Percentiles rank a stretch among this genome's conserved stretches.
Conservation (phyloP, 2,888 invertebrate genomes). For the Drosophila hamatofila region DNA sequence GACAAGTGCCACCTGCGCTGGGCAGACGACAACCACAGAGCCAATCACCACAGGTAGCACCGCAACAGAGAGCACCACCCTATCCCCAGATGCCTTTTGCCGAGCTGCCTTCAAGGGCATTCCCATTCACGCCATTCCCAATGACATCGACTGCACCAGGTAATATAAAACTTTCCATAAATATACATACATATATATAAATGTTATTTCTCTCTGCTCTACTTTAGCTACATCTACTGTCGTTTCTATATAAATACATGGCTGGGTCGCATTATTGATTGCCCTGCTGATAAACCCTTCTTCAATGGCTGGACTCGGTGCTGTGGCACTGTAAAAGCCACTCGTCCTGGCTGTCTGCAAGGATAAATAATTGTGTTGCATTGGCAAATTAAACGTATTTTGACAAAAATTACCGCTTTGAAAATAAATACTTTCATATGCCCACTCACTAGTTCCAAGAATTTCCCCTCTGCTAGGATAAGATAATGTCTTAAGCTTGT, state of each 20-base stretch:
- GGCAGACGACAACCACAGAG: neutral
- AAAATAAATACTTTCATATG: neutral
- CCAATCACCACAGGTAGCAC: slow-evolving; percentile 1
- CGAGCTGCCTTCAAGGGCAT: neutral
- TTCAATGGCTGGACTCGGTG: slow-evolving; percentile 18
- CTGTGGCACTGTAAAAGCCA: slow-evolving; percentile 20
- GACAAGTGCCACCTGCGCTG: slow-evolving; percentile 28
- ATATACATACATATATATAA: neutral
- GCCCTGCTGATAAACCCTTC: slow-evolving; percentile 20
- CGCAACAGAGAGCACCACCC: slow-evolving; percentile 1
- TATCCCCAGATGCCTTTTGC: slow-evolving; percentile 8
- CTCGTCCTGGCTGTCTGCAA: slow-evolving; percentile 6
- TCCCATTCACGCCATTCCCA: slow-evolving; percentile 22
- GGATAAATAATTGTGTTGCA: neutral
- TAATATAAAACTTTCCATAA: neutral
- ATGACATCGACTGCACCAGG: slow-evolving; percentile 40
- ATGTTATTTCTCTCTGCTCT: neutral
- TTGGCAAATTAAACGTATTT: neutral
- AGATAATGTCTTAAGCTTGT: slow-evolving; percentile 12
- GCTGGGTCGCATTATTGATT: slow-evolving; percentile 14
- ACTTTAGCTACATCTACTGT: slow-evolving; percentile 16
- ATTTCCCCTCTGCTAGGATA: neutral
- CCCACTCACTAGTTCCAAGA: neutral
- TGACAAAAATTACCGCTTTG: neutral
- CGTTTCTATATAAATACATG: neutral